Base-by-base conservation (phyloP, 1,140 invertebrate species). In the Hylaeus anthracinus region DNA sequence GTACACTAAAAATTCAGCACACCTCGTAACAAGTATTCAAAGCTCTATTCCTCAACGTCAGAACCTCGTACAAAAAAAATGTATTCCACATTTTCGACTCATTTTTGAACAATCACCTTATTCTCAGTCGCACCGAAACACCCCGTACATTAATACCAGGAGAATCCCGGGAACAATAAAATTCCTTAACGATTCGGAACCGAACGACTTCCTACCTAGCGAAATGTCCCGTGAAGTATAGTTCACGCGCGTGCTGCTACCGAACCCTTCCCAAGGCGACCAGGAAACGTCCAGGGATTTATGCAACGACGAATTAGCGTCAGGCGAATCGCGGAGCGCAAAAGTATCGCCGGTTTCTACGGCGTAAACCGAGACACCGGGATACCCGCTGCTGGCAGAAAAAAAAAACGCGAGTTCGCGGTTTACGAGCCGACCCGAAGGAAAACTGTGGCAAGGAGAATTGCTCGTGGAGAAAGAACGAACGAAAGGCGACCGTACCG, bases 381-480 rank as follows among this genome's bases (percentile, higher is more conserved):
- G 71, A 64, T 83, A 60, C 53, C 53, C 72, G 72, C 56, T 63
- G 41, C 45, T 9, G 15, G 83, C 70, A 82, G 26, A 26, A 26
- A 26, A 26, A 26, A 84, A 85, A 86, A 85, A 63, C 72, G 65
- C 48, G 70, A 56, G 65, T 70, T 53, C 37, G 64, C 67, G 81
- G 58, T 86, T 86, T 86, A 86, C 70, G 83, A 86, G 77, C 67
- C 51, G 56, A 26, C 26, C 63, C 69, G 9, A 51, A 14, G 61
- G 71, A 66, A 43, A 80, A 78, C 43, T 69, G 37, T 63, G 39
- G 56, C 10, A 75, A 83, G 48, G 60, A 84, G 74, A 79, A 58
- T 55, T 64, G 41, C 58, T 48, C 45, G 39, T 39, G 56, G 53
- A 14, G 71, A 41, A 72, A 69, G 61, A 67, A 51, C 45, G n/a